Evolutionary conservation across 2,888 invertebrate species (phyloP), one percentile per base, ranked within the genome.

Genomic region (Xanthorhoe spadicearia): DNA sequence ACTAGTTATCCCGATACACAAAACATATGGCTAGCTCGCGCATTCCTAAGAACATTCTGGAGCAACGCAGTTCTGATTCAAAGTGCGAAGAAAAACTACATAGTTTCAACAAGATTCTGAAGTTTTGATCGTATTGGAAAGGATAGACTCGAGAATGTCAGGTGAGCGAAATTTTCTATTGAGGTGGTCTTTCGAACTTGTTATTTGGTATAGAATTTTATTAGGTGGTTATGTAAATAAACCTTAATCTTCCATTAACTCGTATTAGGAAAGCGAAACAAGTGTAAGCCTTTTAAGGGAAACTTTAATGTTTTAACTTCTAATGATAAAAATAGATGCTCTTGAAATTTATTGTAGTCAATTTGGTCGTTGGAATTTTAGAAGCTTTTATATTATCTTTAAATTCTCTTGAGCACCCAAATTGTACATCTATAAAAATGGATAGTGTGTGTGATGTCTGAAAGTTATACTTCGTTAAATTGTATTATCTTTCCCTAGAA

Each of bases 11-110:
- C 80, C 80, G 76, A 74, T 74, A 81, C 77, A 87, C 79, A 82
- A 88, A 90, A 88, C 90, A 89, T 88, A 89, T 89, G 90, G 85
- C 86, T 78, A 78, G 80, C 78, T 79, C 81, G 80, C 85, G 85
- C 86, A 87, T 84, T 86, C 76, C 68, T 70, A 75, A 78, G 84
- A 83, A 83, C 80, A 76, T 81, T 87, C 90, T 84, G 85, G 86
- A 89, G 81, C 81, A 81, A 81, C 82, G 82, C 88, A 88, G 88
- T 87, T 76, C 80, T 77, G 74, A 78, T 77, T 78, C 78, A 82
- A 79, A 79, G 74, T 75, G 79, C 82, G 77, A 66, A 73, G 79
- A 73, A 80, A 81, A 81, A 46, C 51, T 56, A 62, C 74, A 68
- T 71, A 75, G 75, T 60, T 76, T 75, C 61, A 50, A 58, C 66